Evolutionary conservation across 2,113 vertebrate species (phyloP), one percentile per base, ranked within the genome.

Genomic region (Andinoacara biseriatus): DNA sequence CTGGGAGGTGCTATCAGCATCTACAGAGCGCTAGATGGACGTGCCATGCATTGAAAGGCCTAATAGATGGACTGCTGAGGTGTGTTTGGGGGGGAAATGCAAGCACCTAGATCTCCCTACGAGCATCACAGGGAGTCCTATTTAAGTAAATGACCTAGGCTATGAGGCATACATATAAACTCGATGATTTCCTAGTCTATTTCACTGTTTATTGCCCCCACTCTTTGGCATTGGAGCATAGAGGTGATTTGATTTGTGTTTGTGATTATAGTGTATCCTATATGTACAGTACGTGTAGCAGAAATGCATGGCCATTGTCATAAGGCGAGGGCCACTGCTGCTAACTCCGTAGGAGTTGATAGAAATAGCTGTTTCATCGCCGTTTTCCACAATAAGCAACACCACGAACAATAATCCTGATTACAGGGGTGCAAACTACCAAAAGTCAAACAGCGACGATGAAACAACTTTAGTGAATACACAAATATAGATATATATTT

Each of bases 211-310:
- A 91, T 90, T 90, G 81, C 86, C 72, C 38, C 15, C 57, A 40
- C 81, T 83, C 88, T 75, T 78, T 87, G 52, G 74, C 82, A 7
- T 74, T 52, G 90, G 77, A 56, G 89, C 91, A 88, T 81, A 88
- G 87, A 90, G 86, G 87, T 88, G 80, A 91, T 93, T 87, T 91
- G 88, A 90, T 91, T 93, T 92, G 90, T 90, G 86, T 88, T 86
- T 89, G 90, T 91, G 91, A 91, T 91, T 93, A 91, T 90, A 83
- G 65, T 87, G 81, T 77, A 81, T 83, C 74, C 67, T 58, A 57
- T 77, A 77, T 49, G 31, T 54, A 80, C 26, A 87, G 75, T 86
- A 31, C 75, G 22, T 74, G 78, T 54, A 78, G 79, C 81, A 58
- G 46, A 80, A 77, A 84, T 83, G 65, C 80, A 83, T 80, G 81